Evolutionary conservation across 2,113 vertebrate genomes (phyloP).

Genomic region (Xenotilapia flavipinnis): DNA sequence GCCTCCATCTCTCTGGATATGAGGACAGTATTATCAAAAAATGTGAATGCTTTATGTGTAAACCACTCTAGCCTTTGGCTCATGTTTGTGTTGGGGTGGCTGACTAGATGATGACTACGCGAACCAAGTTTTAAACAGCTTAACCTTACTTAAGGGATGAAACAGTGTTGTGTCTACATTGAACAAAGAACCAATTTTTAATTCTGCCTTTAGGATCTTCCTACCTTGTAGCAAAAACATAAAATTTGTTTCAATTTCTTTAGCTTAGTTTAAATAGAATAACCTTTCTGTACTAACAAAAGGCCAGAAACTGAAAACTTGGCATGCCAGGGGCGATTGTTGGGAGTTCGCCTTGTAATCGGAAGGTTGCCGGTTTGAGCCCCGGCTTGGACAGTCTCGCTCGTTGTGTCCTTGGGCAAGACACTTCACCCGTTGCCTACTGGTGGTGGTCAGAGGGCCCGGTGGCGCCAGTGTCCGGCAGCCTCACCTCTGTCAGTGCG

Average conservation of each 20-base stretch:
- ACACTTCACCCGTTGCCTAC: too few species aligned
- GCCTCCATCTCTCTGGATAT: background rate
- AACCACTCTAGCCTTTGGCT: background rate
- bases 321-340: too few species aligned
- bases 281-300: background rate
- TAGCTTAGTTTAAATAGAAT: background rate
- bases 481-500: too few species aligned
- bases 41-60: background rate
- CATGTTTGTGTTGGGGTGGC: background rate
- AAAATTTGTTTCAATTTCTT: background rate
- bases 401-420: too few species aligned
- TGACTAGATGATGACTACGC: background rate
- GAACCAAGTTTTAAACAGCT: background rate
- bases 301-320: background rate
- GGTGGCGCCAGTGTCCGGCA: too few species aligned
- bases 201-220: too few species aligned
- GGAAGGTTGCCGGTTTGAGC: too few species aligned
- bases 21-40: background rate
- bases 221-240: background rate
- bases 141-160: background rate
- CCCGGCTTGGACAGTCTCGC: too few species aligned
- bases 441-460: too few species aligned
- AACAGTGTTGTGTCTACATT: background rate
- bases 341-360: too few species aligned
- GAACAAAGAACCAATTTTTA: background rate